Conservation (phyloP, 1,140 invertebrate species). For the Antheraea mylitta region DNA sequence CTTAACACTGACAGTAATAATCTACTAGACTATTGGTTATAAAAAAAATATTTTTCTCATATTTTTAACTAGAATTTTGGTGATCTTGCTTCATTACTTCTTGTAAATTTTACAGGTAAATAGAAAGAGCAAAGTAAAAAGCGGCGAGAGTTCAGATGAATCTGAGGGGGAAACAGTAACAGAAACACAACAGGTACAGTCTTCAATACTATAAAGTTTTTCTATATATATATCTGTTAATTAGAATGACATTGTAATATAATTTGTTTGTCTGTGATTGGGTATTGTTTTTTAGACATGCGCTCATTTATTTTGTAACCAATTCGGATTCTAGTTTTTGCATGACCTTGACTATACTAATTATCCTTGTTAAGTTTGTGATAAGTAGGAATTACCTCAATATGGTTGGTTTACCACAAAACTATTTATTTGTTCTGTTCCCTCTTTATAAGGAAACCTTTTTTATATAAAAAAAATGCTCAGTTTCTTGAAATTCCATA, state of each 20-base stretch:
- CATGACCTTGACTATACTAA: neutral
- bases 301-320: neutral
- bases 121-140: constrained; percentile 72
- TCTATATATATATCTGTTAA: constrained; percentile 8
- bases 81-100: neutral
- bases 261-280: neutral
- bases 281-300: neutral
- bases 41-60: no score
- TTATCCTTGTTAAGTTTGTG: neutral
- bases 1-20: no score
- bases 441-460: no score
- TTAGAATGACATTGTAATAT: neutral
- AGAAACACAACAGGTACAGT: constrained; percentile 76
- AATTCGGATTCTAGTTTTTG: neutral
- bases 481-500: neutral
- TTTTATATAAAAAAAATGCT: no score
- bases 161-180: constrained; percentile 74
- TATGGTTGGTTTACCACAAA: no score
- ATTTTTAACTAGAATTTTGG: no score
- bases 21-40: no score
- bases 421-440: no score
- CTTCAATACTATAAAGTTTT: constrained; percentile 12
- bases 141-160: constrained; percentile 75
- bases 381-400: no score
- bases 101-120: constrained; percentile 60